Percentiles rank a stretch among this genome's conserved stretches.
Conservation (phyloP, 2,797 vertebrate species). For the Diglossa cyanea region DNA sequence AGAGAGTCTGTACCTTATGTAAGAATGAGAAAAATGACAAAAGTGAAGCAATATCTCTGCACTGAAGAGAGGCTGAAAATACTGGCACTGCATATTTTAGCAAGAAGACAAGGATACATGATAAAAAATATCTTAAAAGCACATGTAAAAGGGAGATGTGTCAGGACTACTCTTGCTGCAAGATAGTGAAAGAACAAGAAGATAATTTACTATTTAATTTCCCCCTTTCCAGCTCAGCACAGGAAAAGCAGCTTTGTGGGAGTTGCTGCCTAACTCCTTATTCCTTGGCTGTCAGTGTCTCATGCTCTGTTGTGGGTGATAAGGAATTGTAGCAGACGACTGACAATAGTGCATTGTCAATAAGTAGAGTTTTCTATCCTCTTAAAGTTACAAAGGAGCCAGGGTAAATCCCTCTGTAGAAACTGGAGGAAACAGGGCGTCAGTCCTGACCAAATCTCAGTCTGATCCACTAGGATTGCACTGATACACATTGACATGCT, state of each 20-base stretch:
- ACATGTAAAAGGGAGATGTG: not conserved
- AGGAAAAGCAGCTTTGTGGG: not conserved
- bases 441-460: not conserved
- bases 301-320: not conserved
- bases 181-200: not conserved
- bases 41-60: not conserved
- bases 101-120: not conserved
- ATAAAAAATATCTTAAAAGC: not conserved
- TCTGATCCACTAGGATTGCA: not conserved
- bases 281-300: not conserved
- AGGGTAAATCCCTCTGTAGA: not conserved
- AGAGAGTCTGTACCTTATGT: not conserved
- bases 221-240: not conserved
- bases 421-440: not conserved
- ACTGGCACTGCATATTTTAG: not conserved
- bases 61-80: not conserved
- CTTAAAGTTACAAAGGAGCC: not conserved
- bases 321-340: not conserved
- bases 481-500: accelerated
- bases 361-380: not conserved
- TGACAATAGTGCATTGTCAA: not conserved
- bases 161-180: not conserved
- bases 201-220: not conserved
- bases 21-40: not conserved
- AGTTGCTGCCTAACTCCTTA: not conserved